Base-by-base conservation (phyloP, 1,140 invertebrate species). In the Leucophenga varia region DNA sequence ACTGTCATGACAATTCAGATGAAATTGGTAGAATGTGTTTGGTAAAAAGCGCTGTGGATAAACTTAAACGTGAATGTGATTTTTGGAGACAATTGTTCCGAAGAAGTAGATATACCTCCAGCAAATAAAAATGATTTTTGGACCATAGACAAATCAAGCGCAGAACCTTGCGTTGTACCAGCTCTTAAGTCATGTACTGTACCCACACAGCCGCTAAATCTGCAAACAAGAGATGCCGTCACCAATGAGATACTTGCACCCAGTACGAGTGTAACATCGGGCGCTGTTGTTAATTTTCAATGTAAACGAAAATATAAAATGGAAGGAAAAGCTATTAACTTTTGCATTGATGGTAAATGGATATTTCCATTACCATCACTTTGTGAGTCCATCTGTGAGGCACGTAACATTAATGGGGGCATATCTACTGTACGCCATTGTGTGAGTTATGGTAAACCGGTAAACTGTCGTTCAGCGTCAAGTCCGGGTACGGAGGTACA, bases 1-100 rank as follows among this genome's bases (percentile, higher is more conserved):
- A 90, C 46, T 90, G 87, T 60, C 21, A 72, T 0, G 84, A 88
- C 59, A 78, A 79, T 18, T 87, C 86, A 3, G 89, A 91, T 72
- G 89, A 91, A 25, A n/a, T 49, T 3, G 16, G 34, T 7, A 20
- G 17, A 1, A 22, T 56, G 16, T 56, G 54, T 19, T 1, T 22
- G 0, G n/a, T n/a, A n/a, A 9, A 3, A 6, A 42, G 13, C 3
- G 6, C 10, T 14, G 3, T 5, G n/a, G n/a, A 18, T 2, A 6
- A 6, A 13, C 2, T 3, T 12, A 4, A 2, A 12, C 9, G 13
- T 12, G 0, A 7, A 6, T 12, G 16, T 20, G 12, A 6, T 20
- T 8, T 3, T 1, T n/a, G n/a, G 12, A 1, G 8, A 6, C 18
- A 25, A 8, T 0, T 59, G 55, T 43, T 17, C 2, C 6, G 7